Evolutionary conservation across 2,113 vertebrate species (phyloP), one percentile per base, ranked within the genome.

Genomic region (Formicarius rufipectus): DNA sequence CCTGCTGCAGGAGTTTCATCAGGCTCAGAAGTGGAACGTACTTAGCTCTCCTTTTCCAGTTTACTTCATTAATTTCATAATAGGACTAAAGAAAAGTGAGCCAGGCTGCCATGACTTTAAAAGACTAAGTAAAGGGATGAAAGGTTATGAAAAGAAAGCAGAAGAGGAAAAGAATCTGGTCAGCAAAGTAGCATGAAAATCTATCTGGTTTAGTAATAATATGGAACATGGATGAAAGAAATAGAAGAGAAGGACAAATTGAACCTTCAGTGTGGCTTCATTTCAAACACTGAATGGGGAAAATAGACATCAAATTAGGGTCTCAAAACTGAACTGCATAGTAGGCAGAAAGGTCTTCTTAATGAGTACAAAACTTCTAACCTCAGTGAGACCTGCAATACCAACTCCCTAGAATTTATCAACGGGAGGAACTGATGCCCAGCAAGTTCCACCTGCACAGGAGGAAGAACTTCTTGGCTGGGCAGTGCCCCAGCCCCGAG

Each of bases 1-100:
- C 89, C 95, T 91, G 56, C 64, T 90, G 72, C 35, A 82, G 79
- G 76, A 56, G 24, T 89, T 84, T 91, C 71, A 73, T 63, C 84
- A 45, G 55, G 52, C 55, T 93, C n/a, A 79, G 17, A 55, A 75
- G 50, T 91, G n/a, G 76, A 87, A 40, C 15, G 2, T 39, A n/a
- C 14, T 69, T 47, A 21, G 22, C n/a, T 93, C 67, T 86, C 35
- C 66, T 76, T 92, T 87, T n/a, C 60, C 47, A 52, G 10, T 68
- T 94, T 93, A 14, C 67, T 58, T 58, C 12, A 83, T 86, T 84
- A 84, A 78, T 77, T 91, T 88, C 27, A 37, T 47, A 56, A 64
- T 60, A 31, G 80, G 94, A 71, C n/a, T 87, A 22, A 76, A 85
- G 33, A 30, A 63, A 75, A 44, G 31, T 25, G 25, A 90, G 24